phyloP scores from a whole-genome alignment of 2,113 vertebrate species.

The Pelvicachromis taeniatus region DNA sequence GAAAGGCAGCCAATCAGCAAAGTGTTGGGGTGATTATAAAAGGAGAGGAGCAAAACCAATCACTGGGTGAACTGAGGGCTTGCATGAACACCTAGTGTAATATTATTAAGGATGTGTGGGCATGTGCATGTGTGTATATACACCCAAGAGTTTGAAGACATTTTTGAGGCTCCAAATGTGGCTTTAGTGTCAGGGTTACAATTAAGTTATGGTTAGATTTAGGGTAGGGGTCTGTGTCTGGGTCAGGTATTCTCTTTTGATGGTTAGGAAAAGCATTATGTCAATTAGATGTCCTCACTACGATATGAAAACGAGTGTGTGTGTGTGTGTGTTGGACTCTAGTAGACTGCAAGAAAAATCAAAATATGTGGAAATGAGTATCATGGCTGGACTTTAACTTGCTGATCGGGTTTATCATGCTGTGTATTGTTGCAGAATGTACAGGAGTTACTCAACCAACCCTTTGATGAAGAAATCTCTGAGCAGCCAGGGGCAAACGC shows the following conservation, averaged over 20 bases:
- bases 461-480: not conserved
- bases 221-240: no score
- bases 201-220: not conserved
- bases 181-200: no score
- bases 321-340: not conserved
- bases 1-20: not conserved
- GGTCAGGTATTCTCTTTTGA: not conserved
- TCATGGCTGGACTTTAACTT: not conserved
- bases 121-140: no score
- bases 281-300: not conserved
- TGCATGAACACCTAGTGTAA: not conserved
- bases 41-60: not conserved
- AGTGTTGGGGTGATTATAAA: not conserved
- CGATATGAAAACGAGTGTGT: not conserved
- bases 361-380: not conserved
- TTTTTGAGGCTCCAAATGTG: no score
- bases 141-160: no score
- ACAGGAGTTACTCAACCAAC: not conserved
- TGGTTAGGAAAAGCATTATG: not conserved
- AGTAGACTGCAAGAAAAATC: not conserved
- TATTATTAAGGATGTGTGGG: not conserved
- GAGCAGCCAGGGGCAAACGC: not conserved
- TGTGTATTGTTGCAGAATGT: not conserved
- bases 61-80: not conserved
- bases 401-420: not conserved